phyloP scores from a whole-genome alignment of 2,113 vertebrate species.

The Pedionomus torquatus region DNA sequence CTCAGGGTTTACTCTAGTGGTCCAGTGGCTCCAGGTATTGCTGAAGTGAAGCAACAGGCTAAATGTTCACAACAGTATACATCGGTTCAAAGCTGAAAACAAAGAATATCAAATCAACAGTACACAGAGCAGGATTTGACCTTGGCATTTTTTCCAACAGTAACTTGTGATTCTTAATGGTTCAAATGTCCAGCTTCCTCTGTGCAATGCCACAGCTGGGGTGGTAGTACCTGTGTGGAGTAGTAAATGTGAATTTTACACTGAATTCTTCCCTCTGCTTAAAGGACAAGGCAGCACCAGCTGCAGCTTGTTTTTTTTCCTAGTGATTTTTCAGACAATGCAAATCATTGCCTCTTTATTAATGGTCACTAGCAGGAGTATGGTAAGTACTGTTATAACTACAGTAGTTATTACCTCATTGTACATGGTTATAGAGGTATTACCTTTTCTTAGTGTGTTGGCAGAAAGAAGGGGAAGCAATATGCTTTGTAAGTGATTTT shows the following conservation, averaged over 20 bases:
- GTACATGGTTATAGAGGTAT: neutral
- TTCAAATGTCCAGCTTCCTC: neutral
- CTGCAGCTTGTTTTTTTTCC: neutral
- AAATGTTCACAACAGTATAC: neutral
- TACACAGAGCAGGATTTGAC: neutral
- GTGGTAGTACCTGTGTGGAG: neutral
- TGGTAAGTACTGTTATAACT: neutral
- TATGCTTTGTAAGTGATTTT: neutral
- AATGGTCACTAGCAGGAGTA: neutral
- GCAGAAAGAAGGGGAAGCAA: neutral
- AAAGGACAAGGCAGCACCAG: neutral
- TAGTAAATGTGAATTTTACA: neutral
- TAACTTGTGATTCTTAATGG: neutral
- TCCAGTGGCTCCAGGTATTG: neutral
- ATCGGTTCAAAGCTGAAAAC: neutral
- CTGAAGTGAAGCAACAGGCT: neutral
- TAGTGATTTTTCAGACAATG: neutral
- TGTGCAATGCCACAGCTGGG: neutral
- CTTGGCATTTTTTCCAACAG: neutral
- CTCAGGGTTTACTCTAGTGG: neutral
- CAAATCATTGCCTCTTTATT: neutral
- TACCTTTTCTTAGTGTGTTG: neutral
- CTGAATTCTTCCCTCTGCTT: neutral
- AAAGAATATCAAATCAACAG: neutral
- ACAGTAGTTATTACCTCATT: neutral